Conservation (phyloP, 2,888 invertebrate species). For the Cephus rjabovi region DNA sequence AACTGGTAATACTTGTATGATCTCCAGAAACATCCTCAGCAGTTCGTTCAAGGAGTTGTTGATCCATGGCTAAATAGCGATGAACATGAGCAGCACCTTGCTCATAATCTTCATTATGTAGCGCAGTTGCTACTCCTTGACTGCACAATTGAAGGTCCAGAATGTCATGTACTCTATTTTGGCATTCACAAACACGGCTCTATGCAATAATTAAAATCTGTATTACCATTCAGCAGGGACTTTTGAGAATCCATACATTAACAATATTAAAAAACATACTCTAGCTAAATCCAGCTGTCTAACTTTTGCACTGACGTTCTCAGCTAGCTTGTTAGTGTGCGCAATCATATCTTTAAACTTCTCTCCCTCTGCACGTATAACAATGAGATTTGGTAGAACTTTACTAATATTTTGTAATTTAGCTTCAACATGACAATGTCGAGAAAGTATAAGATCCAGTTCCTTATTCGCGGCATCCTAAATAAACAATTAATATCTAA, state of each 20-base stretch:
- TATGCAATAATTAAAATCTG: slow-evolving; percentile 55
- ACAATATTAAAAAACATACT: slow-evolving; percentile 66
- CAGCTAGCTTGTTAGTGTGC: slow-evolving; percentile 88
- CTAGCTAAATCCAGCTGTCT: slow-evolving; percentile 92
- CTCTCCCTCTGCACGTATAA: slow-evolving; percentile 82
- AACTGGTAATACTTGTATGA: slow-evolving; percentile 78
- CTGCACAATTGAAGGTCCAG: slow-evolving; percentile 95
- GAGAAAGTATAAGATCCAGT: slow-evolving; percentile 77
- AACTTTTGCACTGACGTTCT: slow-evolving; percentile 96
- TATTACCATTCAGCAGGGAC: neutral
- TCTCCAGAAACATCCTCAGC: slow-evolving; percentile 80
- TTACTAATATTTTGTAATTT: slow-evolving; percentile 85
- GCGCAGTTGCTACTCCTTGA: slow-evolving; percentile 95
- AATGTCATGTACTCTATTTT: slow-evolving; percentile 93
- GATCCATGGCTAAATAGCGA: slow-evolving; percentile 93
- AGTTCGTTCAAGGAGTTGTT: slow-evolving; percentile 80
- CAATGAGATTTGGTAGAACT: slow-evolving; percentile 82
- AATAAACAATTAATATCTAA: neutral
- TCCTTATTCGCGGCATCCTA: slow-evolving; percentile 73
- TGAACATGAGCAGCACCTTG: slow-evolving; percentile 96
- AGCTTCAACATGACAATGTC: slow-evolving; percentile 81
- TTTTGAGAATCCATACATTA: slow-evolving; percentile 3
- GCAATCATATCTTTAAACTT: slow-evolving; percentile 87
- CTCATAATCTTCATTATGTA: slow-evolving; percentile 96
- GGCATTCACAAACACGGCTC: slow-evolving; percentile 93